Conservation (phyloP, 2,888 invertebrate genomes). For the Daptonema setosum region DNA sequence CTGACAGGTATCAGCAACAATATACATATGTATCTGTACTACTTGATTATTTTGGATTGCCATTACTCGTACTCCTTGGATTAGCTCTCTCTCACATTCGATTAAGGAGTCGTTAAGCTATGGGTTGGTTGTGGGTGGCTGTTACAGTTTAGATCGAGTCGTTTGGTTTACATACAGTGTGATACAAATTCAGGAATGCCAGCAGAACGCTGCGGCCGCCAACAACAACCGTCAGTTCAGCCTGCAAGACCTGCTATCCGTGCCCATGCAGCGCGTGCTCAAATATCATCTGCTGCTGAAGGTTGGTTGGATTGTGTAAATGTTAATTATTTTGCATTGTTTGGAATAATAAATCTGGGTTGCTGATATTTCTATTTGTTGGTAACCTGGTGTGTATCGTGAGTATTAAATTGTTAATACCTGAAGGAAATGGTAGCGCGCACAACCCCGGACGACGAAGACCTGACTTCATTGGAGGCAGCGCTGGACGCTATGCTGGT, state of each 20-base stretch:
- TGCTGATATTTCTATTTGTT: no score
- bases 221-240: conserved; percentile 74
- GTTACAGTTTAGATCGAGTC: neutral
- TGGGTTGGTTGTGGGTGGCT: neutral
- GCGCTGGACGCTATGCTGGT: conserved; percentile 77
- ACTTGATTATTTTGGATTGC: no score
- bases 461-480: conserved; percentile 54
- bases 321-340: no score
- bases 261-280: conserved; percentile 91
- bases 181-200: conserved; percentile 49
- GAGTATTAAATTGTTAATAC: no score
- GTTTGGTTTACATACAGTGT: neutral
- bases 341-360: no score
- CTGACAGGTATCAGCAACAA: no score
- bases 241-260: conserved; percentile 75
- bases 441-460: conserved; percentile 46
- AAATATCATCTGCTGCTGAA: conserved; percentile 84
- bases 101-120: no score
- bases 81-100: no score
- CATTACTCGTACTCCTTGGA: no score
- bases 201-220: conserved; percentile 46
- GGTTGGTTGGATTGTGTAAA: conserved; percentile 10
- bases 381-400: neutral
- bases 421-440: conserved; percentile 32
- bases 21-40: no score